phyloP scores from a whole-genome alignment of 2,888 invertebrate genomes.

The Plagodis dolabraria region DNA sequence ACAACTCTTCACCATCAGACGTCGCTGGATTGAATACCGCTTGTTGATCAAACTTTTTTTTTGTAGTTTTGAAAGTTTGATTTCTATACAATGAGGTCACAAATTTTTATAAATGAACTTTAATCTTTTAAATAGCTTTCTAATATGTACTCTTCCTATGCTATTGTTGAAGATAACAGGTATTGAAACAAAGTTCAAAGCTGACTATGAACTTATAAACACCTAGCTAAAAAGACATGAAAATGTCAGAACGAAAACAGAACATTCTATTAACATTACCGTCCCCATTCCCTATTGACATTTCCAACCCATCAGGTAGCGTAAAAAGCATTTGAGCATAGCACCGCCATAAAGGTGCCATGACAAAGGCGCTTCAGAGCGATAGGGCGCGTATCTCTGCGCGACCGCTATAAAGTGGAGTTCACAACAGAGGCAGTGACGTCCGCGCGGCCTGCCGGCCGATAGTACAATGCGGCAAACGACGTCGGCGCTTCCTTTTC shows the following conservation, averaged over 20 bases:
- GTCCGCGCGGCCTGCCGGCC: slow-evolving; percentile 78
- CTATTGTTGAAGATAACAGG: no score
- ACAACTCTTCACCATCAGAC: no score
- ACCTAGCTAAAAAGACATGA: neutral
- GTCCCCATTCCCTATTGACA: slow-evolving; percentile 34
- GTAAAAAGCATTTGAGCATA: slow-evolving; percentile 44
- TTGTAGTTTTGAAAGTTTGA: no score
- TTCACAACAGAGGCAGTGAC: slow-evolving; percentile 63
- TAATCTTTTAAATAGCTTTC: no score
- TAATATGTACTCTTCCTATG: no score
- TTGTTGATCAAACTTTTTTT: no score
- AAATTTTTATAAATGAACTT: no score
- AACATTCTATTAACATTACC: slow-evolving; percentile 23
- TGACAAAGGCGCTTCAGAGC: slow-evolving; percentile 64
- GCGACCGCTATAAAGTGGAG: slow-evolving; percentile 74
- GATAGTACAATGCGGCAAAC: slow-evolving; percentile 84
- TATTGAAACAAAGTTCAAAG: neutral
- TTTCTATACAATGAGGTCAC: no score
- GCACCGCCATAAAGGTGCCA: slow-evolving; percentile 70
- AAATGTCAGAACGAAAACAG: slow-evolving; percentile 17
- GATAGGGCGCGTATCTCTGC: slow-evolving; percentile 73
- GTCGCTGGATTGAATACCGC: no score
- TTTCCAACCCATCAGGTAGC: slow-evolving; percentile 37
- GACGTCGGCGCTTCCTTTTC: slow-evolving; percentile 82
- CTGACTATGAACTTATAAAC: neutral